These are phyloP conservation scores for Nasonia oneida DNA, from an alignment of 2,888 invertebrate genomes.

Conservation along the genomic window DNA sequence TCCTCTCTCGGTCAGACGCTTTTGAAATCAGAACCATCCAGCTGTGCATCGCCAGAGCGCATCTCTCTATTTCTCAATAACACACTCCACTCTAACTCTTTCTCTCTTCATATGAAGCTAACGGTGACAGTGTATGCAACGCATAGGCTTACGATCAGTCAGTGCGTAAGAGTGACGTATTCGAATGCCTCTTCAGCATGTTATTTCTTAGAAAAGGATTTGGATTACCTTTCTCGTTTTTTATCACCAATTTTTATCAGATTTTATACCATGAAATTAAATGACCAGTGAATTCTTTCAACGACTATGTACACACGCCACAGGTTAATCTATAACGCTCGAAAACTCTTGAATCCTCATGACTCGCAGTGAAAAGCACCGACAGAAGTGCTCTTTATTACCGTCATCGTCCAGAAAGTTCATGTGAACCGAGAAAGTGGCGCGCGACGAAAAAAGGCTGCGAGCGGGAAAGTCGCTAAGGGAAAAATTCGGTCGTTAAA, in stretches of 20 bases:
- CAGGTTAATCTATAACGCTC: neutral
- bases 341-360: too few relatives aligned
- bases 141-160: neutral
- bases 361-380: neutral
- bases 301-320: too few relatives aligned
- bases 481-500: conserved; percentile 18
- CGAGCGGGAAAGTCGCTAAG: conserved; percentile 1
- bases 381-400: neutral
- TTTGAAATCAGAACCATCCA: neutral
- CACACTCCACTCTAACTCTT: neutral
- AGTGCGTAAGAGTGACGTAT: neutral
- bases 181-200: neutral
- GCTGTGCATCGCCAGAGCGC: neutral
- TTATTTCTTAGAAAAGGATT: neutral
- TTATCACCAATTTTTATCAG: neutral
- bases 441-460: neutral
- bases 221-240: neutral
- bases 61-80: neutral
- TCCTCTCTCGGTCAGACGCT: neutral
- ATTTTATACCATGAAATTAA: too few relatives aligned
- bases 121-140: neutral
- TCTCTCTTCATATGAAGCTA: neutral
- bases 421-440: conserved; percentile 4
- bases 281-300: neutral
- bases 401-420: neutral